Percentiles rank a stretch among this genome's conserved stretches.
phyloP scores from a whole-genome alignment of 2,113 vertebrate genomes.

The Notothenia rossii region DNA sequence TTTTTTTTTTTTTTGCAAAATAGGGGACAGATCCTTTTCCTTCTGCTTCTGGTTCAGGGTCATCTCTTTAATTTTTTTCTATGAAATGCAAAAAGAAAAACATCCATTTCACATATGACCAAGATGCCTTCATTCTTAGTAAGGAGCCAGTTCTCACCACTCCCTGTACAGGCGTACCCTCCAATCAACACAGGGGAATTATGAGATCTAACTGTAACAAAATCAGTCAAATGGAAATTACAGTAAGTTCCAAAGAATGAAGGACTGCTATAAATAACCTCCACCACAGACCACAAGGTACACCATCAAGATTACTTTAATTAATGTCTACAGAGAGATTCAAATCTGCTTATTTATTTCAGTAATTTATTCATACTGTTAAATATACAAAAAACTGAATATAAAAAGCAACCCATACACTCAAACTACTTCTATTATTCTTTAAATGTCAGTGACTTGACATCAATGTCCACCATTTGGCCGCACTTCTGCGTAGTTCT shows the following conservation, averaged over 20 bases:
- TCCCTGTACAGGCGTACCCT: too few relatives aligned
- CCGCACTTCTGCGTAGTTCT: constrained; percentile 56
- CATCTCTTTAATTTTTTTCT: too few relatives aligned
- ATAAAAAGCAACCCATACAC: neutral
- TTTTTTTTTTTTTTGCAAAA: too few relatives aligned
- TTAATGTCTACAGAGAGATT: neutral
- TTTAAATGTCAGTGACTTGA: neutral
- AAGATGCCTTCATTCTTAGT: too few relatives aligned
- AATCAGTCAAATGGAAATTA: neutral
- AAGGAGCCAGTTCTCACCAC: too few relatives aligned
- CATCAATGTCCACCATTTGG: constrained; percentile 54
- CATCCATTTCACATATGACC: too few relatives aligned
- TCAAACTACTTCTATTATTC: neutral
- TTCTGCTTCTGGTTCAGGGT: too few relatives aligned
- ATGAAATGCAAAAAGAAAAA: too few relatives aligned
- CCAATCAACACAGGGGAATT: too few relatives aligned
- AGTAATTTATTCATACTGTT: neutral
- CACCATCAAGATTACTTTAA: neutral
- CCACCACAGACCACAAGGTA: neutral
- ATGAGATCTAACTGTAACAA: neutral
- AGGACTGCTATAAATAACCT: neutral
- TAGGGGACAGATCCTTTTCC: too few relatives aligned
- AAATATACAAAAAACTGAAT: neutral
- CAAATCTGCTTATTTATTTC: neutral
- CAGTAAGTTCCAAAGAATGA: neutral